phyloP scores from a whole-genome alignment of 1,140 invertebrate genomes.

The Drosophila aff. region DNA sequence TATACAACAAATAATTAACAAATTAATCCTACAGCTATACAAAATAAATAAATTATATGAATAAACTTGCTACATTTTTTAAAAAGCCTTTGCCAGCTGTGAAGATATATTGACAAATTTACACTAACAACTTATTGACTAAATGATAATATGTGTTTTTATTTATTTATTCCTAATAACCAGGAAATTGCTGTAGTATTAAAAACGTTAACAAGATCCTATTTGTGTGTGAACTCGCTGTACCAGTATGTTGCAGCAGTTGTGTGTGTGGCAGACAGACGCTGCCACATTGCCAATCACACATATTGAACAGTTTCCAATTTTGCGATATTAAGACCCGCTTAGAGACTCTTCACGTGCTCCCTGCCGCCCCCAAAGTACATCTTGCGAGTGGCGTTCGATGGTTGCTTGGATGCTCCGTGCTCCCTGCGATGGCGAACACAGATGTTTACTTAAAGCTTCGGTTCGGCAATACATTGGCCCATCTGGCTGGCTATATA shows the following conservation, averaged over 20 bases:
- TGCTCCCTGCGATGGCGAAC: slow-evolving; percentile 22
- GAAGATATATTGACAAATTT: too few relatives aligned
- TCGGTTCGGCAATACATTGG: slow-evolving; percentile 53
- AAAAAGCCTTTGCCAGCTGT: too few relatives aligned
- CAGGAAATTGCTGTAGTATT: not conserved
- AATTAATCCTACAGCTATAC: not conserved
- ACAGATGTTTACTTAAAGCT: slow-evolving; percentile 61
- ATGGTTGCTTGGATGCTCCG: not conserved
- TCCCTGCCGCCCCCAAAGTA: not conserved
- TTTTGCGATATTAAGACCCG: slow-evolving; percentile 50
- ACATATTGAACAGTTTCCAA: slow-evolving; percentile 47
- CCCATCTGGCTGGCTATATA: slow-evolving; percentile 57
- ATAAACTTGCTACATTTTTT: too few relatives aligned
- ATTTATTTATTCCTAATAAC: too few relatives aligned
- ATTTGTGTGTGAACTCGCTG: not conserved
- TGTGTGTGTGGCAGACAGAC: slow-evolving; percentile 6
- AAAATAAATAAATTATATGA: too few relatives aligned
- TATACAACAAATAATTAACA: not conserved
- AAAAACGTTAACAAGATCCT: not conserved
- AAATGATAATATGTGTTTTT: too few relatives aligned
- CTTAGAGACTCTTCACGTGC: slow-evolving; percentile 38
- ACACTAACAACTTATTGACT: too few relatives aligned
- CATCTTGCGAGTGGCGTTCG: slow-evolving; percentile 11
- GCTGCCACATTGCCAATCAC: slow-evolving; percentile 45
- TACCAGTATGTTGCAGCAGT: not conserved